phyloP scores from a whole-genome alignment of 1,140 invertebrate genomes.

The Stratiolaelaps scimitus region DNA sequence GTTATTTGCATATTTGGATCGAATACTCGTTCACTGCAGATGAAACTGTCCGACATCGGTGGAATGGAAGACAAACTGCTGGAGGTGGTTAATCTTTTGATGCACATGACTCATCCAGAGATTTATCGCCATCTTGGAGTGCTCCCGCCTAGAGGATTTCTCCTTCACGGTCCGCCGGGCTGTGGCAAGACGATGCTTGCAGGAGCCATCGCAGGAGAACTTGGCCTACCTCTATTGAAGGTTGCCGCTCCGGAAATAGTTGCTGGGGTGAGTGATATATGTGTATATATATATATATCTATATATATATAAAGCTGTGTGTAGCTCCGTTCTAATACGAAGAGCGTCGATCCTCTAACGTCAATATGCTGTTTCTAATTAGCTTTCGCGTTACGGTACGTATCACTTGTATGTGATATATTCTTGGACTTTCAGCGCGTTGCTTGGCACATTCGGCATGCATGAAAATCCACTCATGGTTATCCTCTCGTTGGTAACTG shows the following conservation, averaged over 20 bases:
- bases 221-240: conserved; percentile 61
- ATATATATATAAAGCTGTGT: too few relatives aligned
- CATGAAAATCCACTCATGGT: too few relatives aligned
- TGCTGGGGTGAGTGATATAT: conserved; percentile 59
- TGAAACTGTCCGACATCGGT: conserved; percentile 60
- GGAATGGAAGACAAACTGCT: conserved; percentile 52
- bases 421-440: too few relatives aligned
- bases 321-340: too few relatives aligned
- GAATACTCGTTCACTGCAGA: conserved; percentile 39
- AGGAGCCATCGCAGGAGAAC: conserved; percentile 73
- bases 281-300: too few relatives aligned
- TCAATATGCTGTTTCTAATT: too few relatives aligned
- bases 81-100: conserved; percentile 62
- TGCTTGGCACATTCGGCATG: too few relatives aligned
- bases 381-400: too few relatives aligned
- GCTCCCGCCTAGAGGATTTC: conserved; percentile 63
- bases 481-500: too few relatives aligned
- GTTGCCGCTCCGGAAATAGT: conserved; percentile 79
- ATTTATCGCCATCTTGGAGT: conserved; percentile 64
- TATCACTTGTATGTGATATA: too few relatives aligned
- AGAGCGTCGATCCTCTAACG: too few relatives aligned
- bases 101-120: conserved; percentile 70
- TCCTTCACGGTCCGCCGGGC: conserved; percentile 80
- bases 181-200: conserved; percentile 84
- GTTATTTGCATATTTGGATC: too few relatives aligned